phyloP scores from a whole-genome alignment of 1,140 invertebrate species.

The Magallana ariakensis region DNA sequence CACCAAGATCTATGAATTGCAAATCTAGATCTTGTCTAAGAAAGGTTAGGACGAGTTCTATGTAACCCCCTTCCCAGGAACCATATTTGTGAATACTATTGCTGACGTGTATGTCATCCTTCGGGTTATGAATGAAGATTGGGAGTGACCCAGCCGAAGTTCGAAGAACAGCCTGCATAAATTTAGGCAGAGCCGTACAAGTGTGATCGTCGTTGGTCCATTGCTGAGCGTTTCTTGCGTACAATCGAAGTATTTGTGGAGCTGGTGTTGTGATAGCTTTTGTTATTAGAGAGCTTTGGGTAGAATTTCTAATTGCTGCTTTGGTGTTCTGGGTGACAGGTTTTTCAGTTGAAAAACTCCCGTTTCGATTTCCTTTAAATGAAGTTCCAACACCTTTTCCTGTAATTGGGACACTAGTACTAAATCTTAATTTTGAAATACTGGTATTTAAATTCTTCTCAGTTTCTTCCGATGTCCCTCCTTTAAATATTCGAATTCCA shows the following conservation, averaged over 20 bases:
- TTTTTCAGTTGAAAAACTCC: neutral
- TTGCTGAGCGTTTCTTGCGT: neutral
- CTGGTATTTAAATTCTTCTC: neutral
- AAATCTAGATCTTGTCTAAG: slow-evolving; percentile 32
- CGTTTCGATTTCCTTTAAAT: neutral
- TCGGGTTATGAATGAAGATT: slow-evolving; percentile 51
- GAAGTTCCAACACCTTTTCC: neutral
- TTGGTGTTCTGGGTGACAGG: neutral
- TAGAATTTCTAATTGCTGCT: neutral
- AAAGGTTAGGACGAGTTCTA: slow-evolving; percentile 30
- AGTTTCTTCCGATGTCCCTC: neutral
- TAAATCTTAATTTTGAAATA: neutral
- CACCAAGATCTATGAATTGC: slow-evolving; percentile 56
- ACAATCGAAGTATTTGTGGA: neutral
- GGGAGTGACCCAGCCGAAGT: slow-evolving; percentile 40
- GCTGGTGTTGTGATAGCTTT: neutral
- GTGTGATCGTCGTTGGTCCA: neutral
- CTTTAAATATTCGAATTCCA: slow-evolving; percentile 16
- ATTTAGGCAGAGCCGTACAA: neutral
- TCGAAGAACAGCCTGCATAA: slow-evolving; percentile 34
- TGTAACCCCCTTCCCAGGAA: slow-evolving; percentile 44
- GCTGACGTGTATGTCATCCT: slow-evolving; percentile 49
- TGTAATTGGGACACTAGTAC: too few species aligned
- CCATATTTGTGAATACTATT: slow-evolving; percentile 7
- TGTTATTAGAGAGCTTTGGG: neutral